Conservation (phyloP, 2,888 invertebrate genomes). For the Lasiommata megera region DNA sequence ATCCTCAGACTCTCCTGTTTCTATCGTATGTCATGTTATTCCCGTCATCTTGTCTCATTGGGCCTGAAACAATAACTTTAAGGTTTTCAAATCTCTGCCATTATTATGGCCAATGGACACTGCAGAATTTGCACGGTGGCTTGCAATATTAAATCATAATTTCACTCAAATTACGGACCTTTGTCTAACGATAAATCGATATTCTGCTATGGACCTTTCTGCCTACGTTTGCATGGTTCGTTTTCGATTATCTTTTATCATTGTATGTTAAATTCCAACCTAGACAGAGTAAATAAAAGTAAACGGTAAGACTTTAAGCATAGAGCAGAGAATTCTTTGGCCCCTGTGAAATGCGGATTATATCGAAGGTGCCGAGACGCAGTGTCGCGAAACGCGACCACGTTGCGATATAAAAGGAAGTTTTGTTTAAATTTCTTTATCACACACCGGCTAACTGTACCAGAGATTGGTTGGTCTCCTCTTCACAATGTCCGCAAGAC, state of each 20-base stretch:
- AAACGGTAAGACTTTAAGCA: background rate
- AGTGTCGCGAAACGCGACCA: slow-evolving; percentile 78
- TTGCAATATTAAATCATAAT: background rate
- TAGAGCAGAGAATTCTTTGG: background rate
- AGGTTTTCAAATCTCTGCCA: background rate
- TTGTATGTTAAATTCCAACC: slow-evolving; percentile 25
- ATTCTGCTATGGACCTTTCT: slow-evolving; percentile 39
- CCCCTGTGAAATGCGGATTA: slow-evolving; percentile 36
- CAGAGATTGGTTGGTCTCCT: slow-evolving; percentile 64
- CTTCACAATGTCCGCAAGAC: slow-evolving; percentile 69
- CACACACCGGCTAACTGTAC: slow-evolving; percentile 65
- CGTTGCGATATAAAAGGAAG: slow-evolving; percentile 80
- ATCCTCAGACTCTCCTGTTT: too few species aligned
- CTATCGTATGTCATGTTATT: too few species aligned
- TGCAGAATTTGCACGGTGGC: background rate
- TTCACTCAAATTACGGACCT: background rate
- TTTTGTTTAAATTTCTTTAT: slow-evolving; percentile 77
- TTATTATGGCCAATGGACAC: background rate
- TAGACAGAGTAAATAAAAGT: background rate
- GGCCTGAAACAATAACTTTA: background rate
- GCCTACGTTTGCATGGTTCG: slow-evolving; percentile 37
- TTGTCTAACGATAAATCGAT: background rate
- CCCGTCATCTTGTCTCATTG: too few species aligned
- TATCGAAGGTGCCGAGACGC: slow-evolving; percentile 58
- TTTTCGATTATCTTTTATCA: slow-evolving; percentile 31